Evolutionary conservation across 2,888 invertebrate species (phyloP).

Genomic region (Cacoxenus indagator): DNA sequence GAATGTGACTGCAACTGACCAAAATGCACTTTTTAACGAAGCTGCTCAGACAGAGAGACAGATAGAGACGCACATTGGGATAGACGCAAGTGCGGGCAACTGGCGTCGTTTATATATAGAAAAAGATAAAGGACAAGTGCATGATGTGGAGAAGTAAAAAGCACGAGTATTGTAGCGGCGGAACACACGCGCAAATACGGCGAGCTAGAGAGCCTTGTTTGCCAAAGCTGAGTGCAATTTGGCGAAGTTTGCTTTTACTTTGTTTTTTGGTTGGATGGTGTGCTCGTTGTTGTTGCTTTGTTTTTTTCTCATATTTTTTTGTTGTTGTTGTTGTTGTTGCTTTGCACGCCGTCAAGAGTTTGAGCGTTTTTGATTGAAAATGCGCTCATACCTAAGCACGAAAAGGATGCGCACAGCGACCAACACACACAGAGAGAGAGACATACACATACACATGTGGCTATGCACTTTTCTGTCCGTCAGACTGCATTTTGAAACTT

Average conservation of each 20-base stretch:
- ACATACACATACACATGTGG: not conserved
- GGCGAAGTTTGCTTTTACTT: constrained; percentile 42
- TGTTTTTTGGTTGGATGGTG: constrained; percentile 35
- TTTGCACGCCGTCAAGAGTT: constrained; percentile 40
- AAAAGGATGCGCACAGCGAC: constrained; percentile 37
- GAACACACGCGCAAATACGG: not conserved
- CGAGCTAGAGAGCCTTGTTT: not conserved
- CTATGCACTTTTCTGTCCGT: constrained; percentile 20
- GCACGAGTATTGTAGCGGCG: not conserved
- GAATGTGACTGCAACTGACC: constrained; percentile 51
- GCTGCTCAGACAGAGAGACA: not conserved
- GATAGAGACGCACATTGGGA: constrained; percentile 26
- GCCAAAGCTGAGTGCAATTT: constrained; percentile 53
- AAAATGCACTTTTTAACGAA: constrained; percentile 56
- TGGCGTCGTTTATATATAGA: constrained; percentile 56
- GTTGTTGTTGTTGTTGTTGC: constrained; percentile 31
- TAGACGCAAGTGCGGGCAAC: constrained; percentile 20
- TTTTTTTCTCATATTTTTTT: constrained; percentile 19
- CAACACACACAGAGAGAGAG: not conserved
- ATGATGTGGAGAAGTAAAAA: constrained; percentile 34
- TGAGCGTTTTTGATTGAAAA: constrained; percentile 63
- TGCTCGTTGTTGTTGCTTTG: too few species aligned
- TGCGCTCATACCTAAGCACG: constrained; percentile 40
- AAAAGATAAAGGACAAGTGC: constrained; percentile 61
- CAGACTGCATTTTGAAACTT: constrained; percentile 27